phyloP scores from a whole-genome alignment of 37 sponge, comb jelly and placozoan genomes.

The Crambe crambe region DNA sequence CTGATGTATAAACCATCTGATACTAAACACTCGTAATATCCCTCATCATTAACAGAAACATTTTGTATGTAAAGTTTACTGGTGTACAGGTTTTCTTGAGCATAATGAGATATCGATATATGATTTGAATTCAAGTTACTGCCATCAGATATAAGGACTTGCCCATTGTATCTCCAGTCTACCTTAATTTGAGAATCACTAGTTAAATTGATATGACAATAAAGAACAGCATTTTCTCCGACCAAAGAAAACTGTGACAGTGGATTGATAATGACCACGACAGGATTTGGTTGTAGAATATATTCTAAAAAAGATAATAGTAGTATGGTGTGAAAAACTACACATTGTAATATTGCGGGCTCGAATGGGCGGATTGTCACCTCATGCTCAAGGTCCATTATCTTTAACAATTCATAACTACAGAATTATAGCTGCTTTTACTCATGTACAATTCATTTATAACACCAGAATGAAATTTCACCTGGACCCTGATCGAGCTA shows the following conservation, averaged over 20 bases:
- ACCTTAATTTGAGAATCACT: not conserved
- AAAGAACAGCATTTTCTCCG: not conserved
- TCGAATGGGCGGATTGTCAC: too few relatives aligned
- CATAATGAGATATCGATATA: not conserved
- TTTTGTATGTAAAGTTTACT: not conserved
- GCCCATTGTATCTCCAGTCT: not conserved
- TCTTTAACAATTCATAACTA: too few relatives aligned
- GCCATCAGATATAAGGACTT: not conserved
- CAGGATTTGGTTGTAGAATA: too few relatives aligned
- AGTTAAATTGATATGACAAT: not conserved
- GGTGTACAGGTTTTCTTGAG: not conserved
- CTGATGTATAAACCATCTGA: not conserved
- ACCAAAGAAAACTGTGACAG: not conserved
- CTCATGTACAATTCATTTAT: too few relatives aligned
- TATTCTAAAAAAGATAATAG: too few relatives aligned
- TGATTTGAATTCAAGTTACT: not conserved
- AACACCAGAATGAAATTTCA: too few relatives aligned
- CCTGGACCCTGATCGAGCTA: too few relatives aligned
- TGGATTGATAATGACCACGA: not conserved
- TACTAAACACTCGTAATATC: slow-evolving; percentile 14
- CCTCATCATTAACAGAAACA: not conserved
- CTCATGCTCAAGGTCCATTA: too few relatives aligned
- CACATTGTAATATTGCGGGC: too few relatives aligned
- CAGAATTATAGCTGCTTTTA: too few relatives aligned
- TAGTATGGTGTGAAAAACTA: too few relatives aligned